Conservation (phyloP, 2,113 vertebrate species). For the Vulpes lagopus region DNA sequence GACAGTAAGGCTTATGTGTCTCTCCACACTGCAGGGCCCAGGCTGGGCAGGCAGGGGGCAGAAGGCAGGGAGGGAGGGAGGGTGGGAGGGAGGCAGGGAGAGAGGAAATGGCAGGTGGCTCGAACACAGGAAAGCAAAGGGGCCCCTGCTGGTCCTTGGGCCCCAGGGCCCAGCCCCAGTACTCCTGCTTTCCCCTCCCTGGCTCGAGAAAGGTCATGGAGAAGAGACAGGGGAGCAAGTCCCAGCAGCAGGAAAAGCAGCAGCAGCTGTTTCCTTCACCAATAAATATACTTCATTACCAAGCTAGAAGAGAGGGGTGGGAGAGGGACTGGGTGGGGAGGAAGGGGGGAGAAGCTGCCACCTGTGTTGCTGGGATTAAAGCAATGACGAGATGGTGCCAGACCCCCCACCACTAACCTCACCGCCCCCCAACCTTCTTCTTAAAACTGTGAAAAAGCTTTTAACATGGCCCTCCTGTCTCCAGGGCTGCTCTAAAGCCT, state of each 20-base stretch:
- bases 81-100: conserved; percentile 51
- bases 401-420: conserved; percentile 74
- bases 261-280: conserved; percentile 86
- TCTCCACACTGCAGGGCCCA: conserved; percentile 86
- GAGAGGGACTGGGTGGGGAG: conserved; percentile 63
- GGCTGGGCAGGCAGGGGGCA: conserved; percentile 63
- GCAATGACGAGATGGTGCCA: conserved; percentile 77
- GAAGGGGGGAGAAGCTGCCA: conserved; percentile 76
- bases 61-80: conserved; percentile 44
- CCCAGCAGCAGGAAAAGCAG: conserved; percentile 81
- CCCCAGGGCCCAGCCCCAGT: conserved; percentile 80
- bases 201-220: conserved; percentile 78
- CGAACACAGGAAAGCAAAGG: conserved; percentile 73
- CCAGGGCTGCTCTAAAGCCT: conserved; percentile 81
- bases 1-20: conserved; percentile 89
- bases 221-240: conserved; percentile 78
- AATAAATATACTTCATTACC: conserved; percentile 88
- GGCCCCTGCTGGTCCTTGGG: conserved; percentile 62
- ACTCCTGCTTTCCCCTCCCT: conserved; percentile 77
- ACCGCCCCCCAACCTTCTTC: conserved; percentile 60
- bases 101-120: conserved; percentile 75
- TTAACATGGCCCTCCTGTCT: conserved; percentile 81
- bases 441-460: conserved; percentile 84
- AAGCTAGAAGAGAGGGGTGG: conserved; percentile 75
- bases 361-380: conserved; percentile 82